Evolutionary conservation across 1,140 invertebrate genomes (phyloP).

Genomic region (Pantala flavescens): DNA sequence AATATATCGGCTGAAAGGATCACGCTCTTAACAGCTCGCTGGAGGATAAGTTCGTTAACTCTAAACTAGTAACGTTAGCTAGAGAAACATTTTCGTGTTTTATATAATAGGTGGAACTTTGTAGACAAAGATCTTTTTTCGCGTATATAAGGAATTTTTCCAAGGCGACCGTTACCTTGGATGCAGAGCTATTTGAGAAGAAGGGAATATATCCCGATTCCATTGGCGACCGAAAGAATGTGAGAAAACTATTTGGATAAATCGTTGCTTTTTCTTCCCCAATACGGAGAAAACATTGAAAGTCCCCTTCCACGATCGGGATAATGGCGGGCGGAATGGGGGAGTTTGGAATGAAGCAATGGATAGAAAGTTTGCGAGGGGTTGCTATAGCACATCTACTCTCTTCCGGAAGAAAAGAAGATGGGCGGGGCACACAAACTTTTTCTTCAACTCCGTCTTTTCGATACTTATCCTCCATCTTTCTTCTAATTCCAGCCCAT

Average conservation of each 20-base stretch:
- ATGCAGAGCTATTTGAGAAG: background rate
- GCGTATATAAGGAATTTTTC: background rate
- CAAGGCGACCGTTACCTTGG: background rate
- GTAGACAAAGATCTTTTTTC: background rate
- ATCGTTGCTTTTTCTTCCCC: background rate
- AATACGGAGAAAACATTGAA: background rate
- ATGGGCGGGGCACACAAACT: background rate
- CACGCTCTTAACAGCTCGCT: too few species aligned
- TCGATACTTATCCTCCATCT: constrained; percentile 9
- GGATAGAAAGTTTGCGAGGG: background rate
- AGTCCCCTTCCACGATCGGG: background rate
- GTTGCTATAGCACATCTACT: background rate
- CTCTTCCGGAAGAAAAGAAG: background rate
- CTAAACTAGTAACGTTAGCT: too few species aligned
- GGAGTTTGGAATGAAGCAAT: too few species aligned
- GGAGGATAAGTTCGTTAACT: too few species aligned
- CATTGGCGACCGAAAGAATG: background rate
- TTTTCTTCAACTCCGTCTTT: background rate
- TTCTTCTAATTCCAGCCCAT: background rate
- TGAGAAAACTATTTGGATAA: background rate
- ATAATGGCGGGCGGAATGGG: background rate
- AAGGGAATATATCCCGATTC: background rate
- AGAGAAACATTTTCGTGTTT: too few species aligned
- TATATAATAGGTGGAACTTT: too few species aligned
- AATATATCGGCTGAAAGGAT: too few species aligned